Conservation (phyloP, 2,888 invertebrate genomes). For the Parochlus steinenii region DNA sequence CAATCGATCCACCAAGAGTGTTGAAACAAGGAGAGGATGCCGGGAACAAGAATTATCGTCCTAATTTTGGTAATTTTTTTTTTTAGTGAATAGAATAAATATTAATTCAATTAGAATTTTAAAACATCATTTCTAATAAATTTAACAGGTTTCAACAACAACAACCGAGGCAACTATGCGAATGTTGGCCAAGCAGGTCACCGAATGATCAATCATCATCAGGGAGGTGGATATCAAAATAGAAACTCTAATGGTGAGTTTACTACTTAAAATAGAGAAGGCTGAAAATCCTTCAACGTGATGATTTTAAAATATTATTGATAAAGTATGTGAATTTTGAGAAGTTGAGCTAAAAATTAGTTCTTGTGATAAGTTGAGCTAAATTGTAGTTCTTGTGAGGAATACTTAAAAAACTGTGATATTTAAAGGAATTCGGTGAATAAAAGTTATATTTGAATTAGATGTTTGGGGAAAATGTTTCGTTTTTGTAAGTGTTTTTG, state of each 20-base stretch:
- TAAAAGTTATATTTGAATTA: too few relatives aligned
- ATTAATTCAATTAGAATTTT: not conserved
- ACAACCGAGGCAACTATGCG: constrained; percentile 25
- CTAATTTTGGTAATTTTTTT: constrained; percentile 46
- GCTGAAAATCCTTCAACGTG: too few relatives aligned
- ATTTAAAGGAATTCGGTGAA: too few relatives aligned
- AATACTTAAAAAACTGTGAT: too few relatives aligned
- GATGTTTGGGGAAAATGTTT: too few relatives aligned
- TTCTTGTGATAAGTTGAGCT: too few relatives aligned
- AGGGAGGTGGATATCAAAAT: constrained; percentile 16
- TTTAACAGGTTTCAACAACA: constrained; percentile 5
- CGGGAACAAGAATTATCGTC: constrained; percentile 54
- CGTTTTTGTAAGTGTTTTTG: too few relatives aligned
- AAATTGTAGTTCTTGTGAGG: too few relatives aligned
- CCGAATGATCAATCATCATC: constrained; percentile 50
- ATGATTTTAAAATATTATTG: too few relatives aligned
- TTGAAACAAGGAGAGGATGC: constrained; percentile 65
- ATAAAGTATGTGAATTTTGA: too few relatives aligned
- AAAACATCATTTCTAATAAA: constrained; percentile 13
- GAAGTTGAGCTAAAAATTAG: too few relatives aligned
- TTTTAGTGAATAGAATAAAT: not conserved
- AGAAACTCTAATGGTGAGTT: constrained; percentile 14
- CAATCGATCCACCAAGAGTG: constrained; percentile 53
- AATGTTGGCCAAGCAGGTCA: constrained; percentile 52
- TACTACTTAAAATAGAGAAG: too few relatives aligned